Base-by-base conservation (phyloP, 2,113 vertebrate genomes). In the Tupaia tana region DNA sequence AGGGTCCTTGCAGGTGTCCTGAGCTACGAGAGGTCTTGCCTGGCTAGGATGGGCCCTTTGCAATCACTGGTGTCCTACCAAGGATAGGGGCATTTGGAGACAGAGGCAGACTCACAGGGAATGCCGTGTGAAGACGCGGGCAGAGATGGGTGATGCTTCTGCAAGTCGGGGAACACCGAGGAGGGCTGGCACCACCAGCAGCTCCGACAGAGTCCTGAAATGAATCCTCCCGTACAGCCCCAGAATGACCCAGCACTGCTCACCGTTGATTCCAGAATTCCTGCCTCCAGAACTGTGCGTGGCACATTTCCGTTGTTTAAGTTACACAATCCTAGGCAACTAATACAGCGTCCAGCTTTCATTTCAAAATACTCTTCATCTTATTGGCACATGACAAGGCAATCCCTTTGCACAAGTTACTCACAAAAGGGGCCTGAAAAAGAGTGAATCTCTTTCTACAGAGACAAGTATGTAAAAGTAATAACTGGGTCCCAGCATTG, bases 401-500 rank as follows among this genome's bases (percentile, higher is more conserved):
- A 43, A 58, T 14, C 15, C 61, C 14, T 58, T 1, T 3, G 8
- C 20, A 24, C 7, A 52, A 61, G 63, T 61, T 54, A 59, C 27
- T 20, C 70, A 43, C 29, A 52, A 15, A 2, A 29, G 54, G 18
- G 52, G 31, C 24, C n/a, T 1, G 63, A 52, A 16, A 69, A 61
- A 59, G n/a, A 88, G 59, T 54, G 70, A 27, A 34, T 19, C 56
- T 90, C 10, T 20, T 69, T 34, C 70, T 25, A 31, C 13, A 25
- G 3, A 24, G 61, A 34, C 1, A 14, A 27, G 16, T 1, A 9
- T 16, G 18, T 6, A 6, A 52, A 5, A 5, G 7, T 59, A 15
- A 74, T 59, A 91, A 20, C 83, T 67, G 52, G 18, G 9, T 25
- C 59, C 71, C 20, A 18, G 0, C 63, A 24, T 2, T 67, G 80